Evolutionary conservation across 2,113 vertebrate genomes (phyloP).

Genomic region (Melozone crissalis): DNA sequence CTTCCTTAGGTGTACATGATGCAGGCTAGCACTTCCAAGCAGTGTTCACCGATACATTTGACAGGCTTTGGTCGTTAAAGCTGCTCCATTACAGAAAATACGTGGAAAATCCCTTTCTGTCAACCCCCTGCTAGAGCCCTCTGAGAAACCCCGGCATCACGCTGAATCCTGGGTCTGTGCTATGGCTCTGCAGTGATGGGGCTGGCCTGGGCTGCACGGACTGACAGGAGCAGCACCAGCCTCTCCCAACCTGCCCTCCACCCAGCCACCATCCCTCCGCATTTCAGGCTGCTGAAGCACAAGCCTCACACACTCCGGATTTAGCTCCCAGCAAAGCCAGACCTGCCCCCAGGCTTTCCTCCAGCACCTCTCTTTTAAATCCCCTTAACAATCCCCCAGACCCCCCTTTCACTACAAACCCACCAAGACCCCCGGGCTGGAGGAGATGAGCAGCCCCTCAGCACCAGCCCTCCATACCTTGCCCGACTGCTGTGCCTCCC

Average conservation of each 20-base stretch:
- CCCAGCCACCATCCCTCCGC: rapidly evolving
- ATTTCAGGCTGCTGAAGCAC: neutral
- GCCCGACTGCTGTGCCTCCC: neutral
- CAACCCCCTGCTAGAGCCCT: neutral
- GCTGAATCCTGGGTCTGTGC: neutral
- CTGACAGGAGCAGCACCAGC: rapidly evolving
- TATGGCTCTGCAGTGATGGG: neutral
- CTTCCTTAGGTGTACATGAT: neutral
- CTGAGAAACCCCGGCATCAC: neutral
- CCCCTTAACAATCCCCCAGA: too few species aligned
- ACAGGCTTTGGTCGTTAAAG: neutral
- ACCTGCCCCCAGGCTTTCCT: neutral
- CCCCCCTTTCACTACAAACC: neutral
- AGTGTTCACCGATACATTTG: neutral
- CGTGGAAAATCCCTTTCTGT: rapidly evolving
- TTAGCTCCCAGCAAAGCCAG: neutral
- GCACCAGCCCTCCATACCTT: too few species aligned
- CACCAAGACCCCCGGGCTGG: neutral
- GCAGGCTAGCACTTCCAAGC: neutral
- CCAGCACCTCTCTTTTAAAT: neutral
- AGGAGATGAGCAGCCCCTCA: neutral
- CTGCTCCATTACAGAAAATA: neutral
- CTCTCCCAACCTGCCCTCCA: neutral
- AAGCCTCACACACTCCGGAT: rapidly evolving
- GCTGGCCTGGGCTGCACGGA: neutral